These are phyloP conservation scores for Thripadectes ignobilis DNA, from an alignment of 2,797 vertebrate species.

Conservation along the genomic window DNA sequence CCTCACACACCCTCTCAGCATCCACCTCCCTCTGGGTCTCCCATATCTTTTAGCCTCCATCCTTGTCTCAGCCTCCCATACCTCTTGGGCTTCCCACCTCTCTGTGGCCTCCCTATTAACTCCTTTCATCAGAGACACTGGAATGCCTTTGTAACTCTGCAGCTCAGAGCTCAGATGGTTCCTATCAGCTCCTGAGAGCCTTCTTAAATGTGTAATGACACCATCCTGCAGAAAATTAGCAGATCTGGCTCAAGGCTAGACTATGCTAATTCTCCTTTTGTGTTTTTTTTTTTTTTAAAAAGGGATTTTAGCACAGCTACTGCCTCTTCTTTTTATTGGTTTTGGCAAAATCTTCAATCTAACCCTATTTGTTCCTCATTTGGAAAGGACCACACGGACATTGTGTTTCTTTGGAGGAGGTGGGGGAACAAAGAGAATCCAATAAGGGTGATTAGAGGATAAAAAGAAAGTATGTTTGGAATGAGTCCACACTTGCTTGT, in stretches of 20 bases:
- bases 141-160: constrained; percentile 13
- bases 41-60: neutral
- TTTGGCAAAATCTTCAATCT: neutral
- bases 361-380: neutral
- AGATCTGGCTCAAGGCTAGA: neutral
- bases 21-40: neutral
- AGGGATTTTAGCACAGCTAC: neutral
- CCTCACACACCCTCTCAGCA: neutral
- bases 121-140: neutral
- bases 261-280: neutral
- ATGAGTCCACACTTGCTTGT: neutral
- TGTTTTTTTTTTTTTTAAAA: neutral
- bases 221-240: neutral
- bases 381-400: neutral
- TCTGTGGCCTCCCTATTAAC: neutral
- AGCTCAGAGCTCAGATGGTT: constrained; percentile 33
- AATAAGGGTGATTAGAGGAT: neutral
- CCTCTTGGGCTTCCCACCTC: neutral
- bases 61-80: neutral
- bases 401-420: neutral
- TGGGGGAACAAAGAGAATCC: neutral
- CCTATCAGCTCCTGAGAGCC: constrained; percentile 3
- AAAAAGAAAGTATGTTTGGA: constrained; percentile 20
- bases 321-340: neutral
- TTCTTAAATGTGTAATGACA: neutral